phyloP scores from a whole-genome alignment of 2,888 invertebrate species.

The Tipula unca region DNA sequence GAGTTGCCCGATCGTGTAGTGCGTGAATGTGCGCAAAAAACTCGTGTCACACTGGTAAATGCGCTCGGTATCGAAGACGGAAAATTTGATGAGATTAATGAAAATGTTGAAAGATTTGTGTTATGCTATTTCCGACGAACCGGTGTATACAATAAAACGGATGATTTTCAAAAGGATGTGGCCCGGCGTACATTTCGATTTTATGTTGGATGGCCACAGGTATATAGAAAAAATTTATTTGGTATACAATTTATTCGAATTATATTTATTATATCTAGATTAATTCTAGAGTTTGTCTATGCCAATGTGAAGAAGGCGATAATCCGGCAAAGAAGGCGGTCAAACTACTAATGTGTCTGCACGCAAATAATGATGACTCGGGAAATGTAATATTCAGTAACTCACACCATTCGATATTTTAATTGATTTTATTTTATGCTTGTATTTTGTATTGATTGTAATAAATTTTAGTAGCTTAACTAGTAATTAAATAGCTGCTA shows the following conservation, averaged over 20 bases:
- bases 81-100: neutral
- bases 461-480: too few relatives aligned
- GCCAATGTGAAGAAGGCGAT: neutral
- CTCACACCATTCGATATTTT: neutral
- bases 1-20: neutral
- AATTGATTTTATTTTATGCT: neutral
- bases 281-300: neutral
- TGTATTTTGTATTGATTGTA: too few relatives aligned
- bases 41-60: neutral
- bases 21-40: neutral
- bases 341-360: neutral
- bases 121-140: neutral
- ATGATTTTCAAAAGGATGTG: neutral
- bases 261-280: neutral
- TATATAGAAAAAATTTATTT: neutral
- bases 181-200: neutral
- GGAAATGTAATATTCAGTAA: neutral
- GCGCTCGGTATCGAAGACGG: neutral
- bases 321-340: neutral
- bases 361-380: neutral
- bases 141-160: neutral
- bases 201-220: neutral
- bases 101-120: neutral
- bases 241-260: neutral
- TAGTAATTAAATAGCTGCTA: too few relatives aligned